Conservation (phyloP, 2,888 invertebrate species). For the Rapana venosa region DNA sequence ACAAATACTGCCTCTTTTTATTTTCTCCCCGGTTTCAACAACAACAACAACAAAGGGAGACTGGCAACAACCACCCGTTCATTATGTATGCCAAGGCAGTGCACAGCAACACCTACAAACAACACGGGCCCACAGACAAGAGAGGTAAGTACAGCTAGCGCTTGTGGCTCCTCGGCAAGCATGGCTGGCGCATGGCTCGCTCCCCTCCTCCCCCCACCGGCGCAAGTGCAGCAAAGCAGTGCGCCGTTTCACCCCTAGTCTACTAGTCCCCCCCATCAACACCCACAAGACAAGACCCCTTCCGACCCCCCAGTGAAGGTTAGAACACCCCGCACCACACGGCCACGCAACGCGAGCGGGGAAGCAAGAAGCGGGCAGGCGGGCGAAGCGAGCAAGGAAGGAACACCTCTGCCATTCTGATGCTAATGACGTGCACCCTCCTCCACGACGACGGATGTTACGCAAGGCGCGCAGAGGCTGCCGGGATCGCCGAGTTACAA, state of each 20-base stretch:
- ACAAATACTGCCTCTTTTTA: no score
- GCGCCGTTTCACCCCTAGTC: slow-evolving; percentile 10
- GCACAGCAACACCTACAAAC: no score
- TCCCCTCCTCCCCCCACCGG: no score
- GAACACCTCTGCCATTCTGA: slow-evolving; percentile 22
- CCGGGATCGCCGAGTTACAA: slow-evolving; percentile 40
- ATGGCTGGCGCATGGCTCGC: no score
- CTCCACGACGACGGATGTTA: slow-evolving; percentile 42
- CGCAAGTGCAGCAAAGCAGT: neutral
- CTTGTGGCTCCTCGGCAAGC: no score
- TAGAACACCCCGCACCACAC: neutral
- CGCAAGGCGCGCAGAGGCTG: slow-evolving; percentile 44
- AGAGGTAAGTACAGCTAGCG: no score
- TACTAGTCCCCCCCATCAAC: neutral
- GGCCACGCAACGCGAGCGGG: slow-evolving; percentile 13
- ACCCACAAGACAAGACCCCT: neutral
- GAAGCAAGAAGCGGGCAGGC: neutral
- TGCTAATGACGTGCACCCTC: slow-evolving; percentile 40
- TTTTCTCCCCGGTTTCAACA: no score
- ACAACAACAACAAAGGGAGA: no score
- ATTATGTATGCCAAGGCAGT: no score
- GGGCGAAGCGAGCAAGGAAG: slow-evolving; percentile 24
- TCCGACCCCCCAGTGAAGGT: neutral
- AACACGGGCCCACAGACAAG: no score
- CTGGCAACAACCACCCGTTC: no score